Evolutionary conservation across 2,888 invertebrate genomes (phyloP).

Genomic region (Rhagonycha fulva): DNA sequence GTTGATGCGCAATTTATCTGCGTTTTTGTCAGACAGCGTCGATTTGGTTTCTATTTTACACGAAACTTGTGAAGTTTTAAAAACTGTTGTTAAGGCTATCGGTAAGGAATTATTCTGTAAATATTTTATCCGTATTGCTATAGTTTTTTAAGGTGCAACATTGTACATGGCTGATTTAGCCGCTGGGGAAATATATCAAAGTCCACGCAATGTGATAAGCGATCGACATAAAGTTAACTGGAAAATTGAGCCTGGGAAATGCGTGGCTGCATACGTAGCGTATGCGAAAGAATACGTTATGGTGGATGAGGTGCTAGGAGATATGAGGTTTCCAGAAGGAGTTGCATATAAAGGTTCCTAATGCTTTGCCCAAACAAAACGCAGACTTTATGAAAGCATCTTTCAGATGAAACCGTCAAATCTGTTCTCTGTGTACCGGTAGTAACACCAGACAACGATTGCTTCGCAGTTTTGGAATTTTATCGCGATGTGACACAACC

Average conservation of each 20-base stretch:
- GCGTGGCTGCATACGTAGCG: slow-evolving; percentile 63
- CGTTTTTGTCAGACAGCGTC: slow-evolving; percentile 61
- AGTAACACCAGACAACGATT: slow-evolving; percentile 61
- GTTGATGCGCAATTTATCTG: slow-evolving; percentile 47
- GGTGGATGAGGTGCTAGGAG: slow-evolving; percentile 60
- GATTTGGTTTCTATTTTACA: slow-evolving; percentile 61
- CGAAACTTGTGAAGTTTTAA: slow-evolving; percentile 63
- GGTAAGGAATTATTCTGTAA: slow-evolving; percentile 48
- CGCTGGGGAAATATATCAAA: slow-evolving; percentile 61
- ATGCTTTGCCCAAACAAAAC: not conserved
- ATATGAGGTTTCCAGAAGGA: slow-evolving; percentile 63
- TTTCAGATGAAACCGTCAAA: slow-evolving; percentile 56
- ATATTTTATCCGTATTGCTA: not conserved
- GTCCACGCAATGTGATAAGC: slow-evolving; percentile 57
- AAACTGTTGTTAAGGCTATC: slow-evolving; percentile 60
- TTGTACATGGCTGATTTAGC: slow-evolving; percentile 61
- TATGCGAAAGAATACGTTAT: slow-evolving; percentile 60
- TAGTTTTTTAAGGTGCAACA: slow-evolving; percentile 57
- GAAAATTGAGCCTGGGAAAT: slow-evolving; percentile 60
- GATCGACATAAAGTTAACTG: slow-evolving; percentile 62
- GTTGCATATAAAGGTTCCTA: slow-evolving; percentile 56
- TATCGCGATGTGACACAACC: slow-evolving; percentile 53
- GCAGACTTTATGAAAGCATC: not conserved
- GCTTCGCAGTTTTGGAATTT: slow-evolving; percentile 63
- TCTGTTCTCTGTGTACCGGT: slow-evolving; percentile 64